Evolutionary conservation across 2,113 vertebrate species (phyloP).

Genomic region (Eira barbara): DNA sequence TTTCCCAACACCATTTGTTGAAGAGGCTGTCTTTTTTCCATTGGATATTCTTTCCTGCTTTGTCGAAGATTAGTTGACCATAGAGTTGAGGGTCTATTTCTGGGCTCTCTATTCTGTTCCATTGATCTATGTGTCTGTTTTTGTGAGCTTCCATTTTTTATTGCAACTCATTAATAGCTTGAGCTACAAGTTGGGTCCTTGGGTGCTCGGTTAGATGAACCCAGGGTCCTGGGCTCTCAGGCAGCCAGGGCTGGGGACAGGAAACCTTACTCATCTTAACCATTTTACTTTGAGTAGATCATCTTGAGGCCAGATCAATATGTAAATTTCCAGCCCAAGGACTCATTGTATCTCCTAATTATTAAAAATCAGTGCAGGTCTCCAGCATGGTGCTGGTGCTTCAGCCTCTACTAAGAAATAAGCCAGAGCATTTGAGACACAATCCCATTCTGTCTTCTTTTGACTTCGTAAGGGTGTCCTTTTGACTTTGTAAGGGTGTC

Average conservation of each 20-base stretch:
- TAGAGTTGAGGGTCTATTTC: too few relatives aligned
- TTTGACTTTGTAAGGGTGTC: background rate
- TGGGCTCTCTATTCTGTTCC: too few relatives aligned
- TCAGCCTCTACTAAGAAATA: background rate
- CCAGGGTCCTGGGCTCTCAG: background rate
- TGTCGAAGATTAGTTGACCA: too few relatives aligned
- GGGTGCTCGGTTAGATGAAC: background rate
- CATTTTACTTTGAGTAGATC: background rate
- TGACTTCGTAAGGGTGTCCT: background rate
- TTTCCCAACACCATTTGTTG: too few relatives aligned
- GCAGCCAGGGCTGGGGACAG: background rate
- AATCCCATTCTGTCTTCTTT: background rate
- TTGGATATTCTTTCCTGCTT: too few relatives aligned
- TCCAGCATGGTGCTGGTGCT: background rate
- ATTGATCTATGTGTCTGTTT: too few relatives aligned
- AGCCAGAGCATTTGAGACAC: background rate
- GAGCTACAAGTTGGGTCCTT: background rate
- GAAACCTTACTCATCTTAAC: background rate
- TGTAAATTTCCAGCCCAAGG: background rate
- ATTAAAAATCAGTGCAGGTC: background rate
- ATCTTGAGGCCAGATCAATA: background rate
- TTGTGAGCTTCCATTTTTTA: too few relatives aligned
- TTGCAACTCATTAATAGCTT: too few relatives aligned
- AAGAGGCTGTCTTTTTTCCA: too few relatives aligned
- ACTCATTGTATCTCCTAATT: background rate